Conservation (phyloP, 2,888 invertebrate species). For the Epinotia ramella region DNA sequence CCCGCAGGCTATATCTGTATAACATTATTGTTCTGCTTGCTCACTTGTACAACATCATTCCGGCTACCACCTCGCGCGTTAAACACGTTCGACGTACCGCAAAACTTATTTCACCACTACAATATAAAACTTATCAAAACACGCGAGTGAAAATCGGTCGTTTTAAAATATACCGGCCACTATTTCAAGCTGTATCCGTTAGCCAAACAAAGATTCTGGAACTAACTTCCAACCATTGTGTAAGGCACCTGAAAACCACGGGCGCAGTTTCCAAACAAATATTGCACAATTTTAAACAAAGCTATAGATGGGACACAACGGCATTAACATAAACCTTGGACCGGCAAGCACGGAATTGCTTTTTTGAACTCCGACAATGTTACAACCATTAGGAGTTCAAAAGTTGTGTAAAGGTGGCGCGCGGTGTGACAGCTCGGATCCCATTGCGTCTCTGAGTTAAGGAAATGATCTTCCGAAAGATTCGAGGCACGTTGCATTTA, state of each 20-base stretch:
- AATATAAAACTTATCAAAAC: constrained; percentile 14
- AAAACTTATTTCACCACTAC: constrained; percentile 12
- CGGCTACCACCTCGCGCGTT: constrained; percentile 34
- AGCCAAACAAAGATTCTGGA: constrained; percentile 75
- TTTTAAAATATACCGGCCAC: constrained; percentile 42
- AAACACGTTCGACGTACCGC: constrained; percentile 11
- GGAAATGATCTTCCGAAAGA: constrained; percentile 50
- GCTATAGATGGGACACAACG: constrained; percentile 69
- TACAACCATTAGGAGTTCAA: constrained; percentile 75
- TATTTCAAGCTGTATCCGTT: constrained; percentile 62
- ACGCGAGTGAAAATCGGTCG: constrained; percentile 29
- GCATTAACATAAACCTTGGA: constrained; percentile 80
- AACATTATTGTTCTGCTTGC: constrained; percentile 45
- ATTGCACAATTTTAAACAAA: constrained; percentile 81
- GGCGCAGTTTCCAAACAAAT: constrained; percentile 74
- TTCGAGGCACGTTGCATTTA: constrained; percentile 44
- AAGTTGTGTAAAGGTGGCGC: constrained; percentile 74
- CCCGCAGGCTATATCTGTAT: constrained; percentile 65
- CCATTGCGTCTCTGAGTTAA: constrained; percentile 62
- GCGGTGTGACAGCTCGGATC: constrained; percentile 62
- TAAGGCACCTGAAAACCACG: constrained; percentile 74
- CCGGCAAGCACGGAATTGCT: constrained; percentile 75
- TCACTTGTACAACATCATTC: constrained; percentile 43
- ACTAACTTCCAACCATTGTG: constrained; percentile 70
- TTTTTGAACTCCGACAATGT: constrained; percentile 82